Conservation (phyloP, 1,140 invertebrate species). For the Calliphora vicina region DNA sequence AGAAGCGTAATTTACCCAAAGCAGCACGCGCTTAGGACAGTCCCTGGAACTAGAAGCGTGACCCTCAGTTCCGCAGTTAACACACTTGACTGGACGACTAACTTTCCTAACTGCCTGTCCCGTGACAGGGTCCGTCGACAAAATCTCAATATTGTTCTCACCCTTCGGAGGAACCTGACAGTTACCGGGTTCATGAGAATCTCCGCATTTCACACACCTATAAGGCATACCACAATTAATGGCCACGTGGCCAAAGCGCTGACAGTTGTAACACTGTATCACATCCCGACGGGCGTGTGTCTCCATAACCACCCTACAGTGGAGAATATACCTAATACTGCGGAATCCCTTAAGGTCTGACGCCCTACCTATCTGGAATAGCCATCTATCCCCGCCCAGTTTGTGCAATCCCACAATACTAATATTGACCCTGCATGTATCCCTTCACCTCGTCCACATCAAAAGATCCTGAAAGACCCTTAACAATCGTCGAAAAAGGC, state of each 20-base stretch:
- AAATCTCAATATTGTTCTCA: not conserved
- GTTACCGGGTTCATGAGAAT: not conserved
- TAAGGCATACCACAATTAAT: conserved; percentile 8
- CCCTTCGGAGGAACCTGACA: not conserved
- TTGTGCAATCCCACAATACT: not conserved
- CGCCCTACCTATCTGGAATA: not conserved
- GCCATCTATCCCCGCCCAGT: not conserved
- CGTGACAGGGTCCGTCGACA: not conserved
- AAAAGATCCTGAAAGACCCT: not conserved
- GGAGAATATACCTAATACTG: not conserved
- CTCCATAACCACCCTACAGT: not conserved
- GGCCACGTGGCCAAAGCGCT: not conserved
- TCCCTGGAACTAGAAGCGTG: not conserved
- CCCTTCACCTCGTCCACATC: not conserved
- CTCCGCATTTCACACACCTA: conserved; percentile 8
- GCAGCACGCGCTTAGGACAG: not conserved
- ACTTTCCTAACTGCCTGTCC: not conserved
- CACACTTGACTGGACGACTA: not conserved
- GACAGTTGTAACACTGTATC: not conserved
- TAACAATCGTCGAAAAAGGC: not conserved
- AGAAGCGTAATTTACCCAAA: too few species aligned
- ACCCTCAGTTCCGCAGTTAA: not conserved
- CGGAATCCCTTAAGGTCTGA: not conserved
- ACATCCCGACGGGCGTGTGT: not conserved
- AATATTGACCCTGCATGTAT: not conserved